Percentiles rank a stretch among this genome's conserved stretches.
These are phyloP conservation scores for Dicycla oo DNA, from an alignment of 2,888 invertebrate genomes.

Conservation along the genomic window DNA sequence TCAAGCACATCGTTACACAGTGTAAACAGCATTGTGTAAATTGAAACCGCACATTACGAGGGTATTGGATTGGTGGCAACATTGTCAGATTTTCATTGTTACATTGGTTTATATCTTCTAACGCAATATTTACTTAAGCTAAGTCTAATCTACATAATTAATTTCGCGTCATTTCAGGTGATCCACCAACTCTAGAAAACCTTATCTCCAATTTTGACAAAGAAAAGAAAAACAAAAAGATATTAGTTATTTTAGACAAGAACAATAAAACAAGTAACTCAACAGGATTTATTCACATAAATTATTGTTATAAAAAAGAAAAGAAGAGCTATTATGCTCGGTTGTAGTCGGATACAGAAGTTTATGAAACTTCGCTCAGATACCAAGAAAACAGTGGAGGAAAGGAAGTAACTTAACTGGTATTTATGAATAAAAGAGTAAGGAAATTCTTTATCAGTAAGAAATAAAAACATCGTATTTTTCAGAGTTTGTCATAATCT, in stretches of 20 bases:
- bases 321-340: slow-evolving; percentile 15
- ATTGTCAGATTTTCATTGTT: not conserved
- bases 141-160: too few relatives aligned
- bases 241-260: not conserved
- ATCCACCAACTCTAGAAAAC: not conserved
- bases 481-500: not conserved
- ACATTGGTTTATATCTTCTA: too few relatives aligned
- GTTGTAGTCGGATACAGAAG: slow-evolving; percentile 19
- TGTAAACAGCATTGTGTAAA: not conserved
- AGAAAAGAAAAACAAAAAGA: slow-evolving; percentile 10
- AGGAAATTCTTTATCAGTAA: not conserved
- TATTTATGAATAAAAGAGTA: not conserved
- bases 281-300: not conserved
- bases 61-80: not conserved
- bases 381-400: not conserved
- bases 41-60: not conserved
- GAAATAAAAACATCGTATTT: not conserved
- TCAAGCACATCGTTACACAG: not conserved
- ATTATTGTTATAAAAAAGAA: slow-evolving; percentile 19
- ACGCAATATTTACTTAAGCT: too few relatives aligned
- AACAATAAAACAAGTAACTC: not conserved
- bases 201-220: not conserved
- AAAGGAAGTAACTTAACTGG: not conserved
- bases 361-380: slow-evolving; percentile 16
- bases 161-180: not conserved